phyloP scores from a whole-genome alignment of 1,140 invertebrate genomes.

The Cotesia glomerata region DNA sequence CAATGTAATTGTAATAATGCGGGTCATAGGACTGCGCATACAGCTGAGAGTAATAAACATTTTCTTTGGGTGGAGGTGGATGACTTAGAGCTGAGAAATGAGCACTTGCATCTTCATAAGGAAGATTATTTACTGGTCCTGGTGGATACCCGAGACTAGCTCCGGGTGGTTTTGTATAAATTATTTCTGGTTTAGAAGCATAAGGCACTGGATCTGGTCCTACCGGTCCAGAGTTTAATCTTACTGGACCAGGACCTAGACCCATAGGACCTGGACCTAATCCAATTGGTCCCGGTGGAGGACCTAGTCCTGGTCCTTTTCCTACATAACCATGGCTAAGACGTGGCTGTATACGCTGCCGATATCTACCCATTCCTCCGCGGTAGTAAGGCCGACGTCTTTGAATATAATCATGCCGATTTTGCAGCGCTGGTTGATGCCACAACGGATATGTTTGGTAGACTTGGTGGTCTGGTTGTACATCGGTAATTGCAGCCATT shows the following conservation, averaged over 20 bases:
- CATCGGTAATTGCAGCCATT: background rate
- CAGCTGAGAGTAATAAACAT: constrained; percentile 54
- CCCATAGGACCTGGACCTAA: background rate
- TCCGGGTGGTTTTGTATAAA: constrained; percentile 54
- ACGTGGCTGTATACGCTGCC: constrained; percentile 32
- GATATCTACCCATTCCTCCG: background rate
- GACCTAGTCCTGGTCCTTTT: constrained; percentile 32
- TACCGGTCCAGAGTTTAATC: background rate
- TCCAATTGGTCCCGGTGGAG: background rate
- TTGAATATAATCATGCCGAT: constrained; percentile 4
- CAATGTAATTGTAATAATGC: constrained; percentile 58
- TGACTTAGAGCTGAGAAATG: constrained; percentile 43
- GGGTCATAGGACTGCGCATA: constrained; percentile 59
- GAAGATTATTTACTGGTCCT: constrained; percentile 11
- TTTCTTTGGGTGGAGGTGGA: constrained; percentile 39
- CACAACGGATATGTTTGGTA: constrained; percentile 17
- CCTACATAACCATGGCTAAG: constrained; percentile 38
- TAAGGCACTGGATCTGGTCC: background rate
- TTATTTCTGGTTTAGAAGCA: constrained; percentile 42
- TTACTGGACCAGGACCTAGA: background rate
- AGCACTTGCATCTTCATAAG: constrained; percentile 43
- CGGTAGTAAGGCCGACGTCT: constrained; percentile 12
- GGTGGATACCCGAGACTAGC: constrained; percentile 34
- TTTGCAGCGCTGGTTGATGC: background rate
- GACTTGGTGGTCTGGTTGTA: background rate